Evolutionary conservation across 2,888 invertebrate genomes (phyloP).

Genomic region (Drosophila macrothrix): DNA sequence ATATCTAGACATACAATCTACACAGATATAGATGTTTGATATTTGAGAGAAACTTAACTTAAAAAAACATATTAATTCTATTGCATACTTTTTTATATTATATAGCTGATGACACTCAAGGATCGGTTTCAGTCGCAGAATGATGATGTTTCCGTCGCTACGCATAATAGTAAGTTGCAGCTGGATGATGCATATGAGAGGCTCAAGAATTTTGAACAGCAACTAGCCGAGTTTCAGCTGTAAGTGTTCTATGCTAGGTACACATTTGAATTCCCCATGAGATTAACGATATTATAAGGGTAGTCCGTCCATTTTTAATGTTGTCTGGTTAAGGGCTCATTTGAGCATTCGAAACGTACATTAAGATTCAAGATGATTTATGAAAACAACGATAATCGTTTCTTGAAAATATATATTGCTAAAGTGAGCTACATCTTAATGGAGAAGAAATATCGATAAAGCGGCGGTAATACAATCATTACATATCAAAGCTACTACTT

Average conservation of each 20-base stretch:
- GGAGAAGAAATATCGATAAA: background rate
- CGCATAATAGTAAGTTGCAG: slow-evolving; percentile 24
- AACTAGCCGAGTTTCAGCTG: slow-evolving; percentile 26
- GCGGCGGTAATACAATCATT: background rate
- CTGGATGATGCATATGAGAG: slow-evolving; percentile 16
- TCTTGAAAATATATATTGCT: background rate
- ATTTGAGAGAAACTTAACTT: background rate
- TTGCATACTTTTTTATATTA: background rate
- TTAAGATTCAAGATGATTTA: background rate
- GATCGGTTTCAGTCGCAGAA: slow-evolving; percentile 33
- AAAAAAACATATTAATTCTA: background rate
- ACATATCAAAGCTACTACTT: background rate
- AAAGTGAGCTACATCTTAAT: background rate
- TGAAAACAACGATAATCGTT: background rate
- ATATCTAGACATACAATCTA: background rate
- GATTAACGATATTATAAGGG: background rate
- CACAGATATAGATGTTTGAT: background rate
- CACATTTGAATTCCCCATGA: background rate
- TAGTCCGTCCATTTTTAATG: background rate
- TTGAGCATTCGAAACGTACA: background rate
- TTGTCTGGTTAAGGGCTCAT: background rate
- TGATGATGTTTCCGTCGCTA: slow-evolving; percentile 5
- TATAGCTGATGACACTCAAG: slow-evolving; percentile 34
- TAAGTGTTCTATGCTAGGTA: slow-evolving; percentile 21
- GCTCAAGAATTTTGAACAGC: slow-evolving; percentile 31